These are phyloP conservation scores for Spea hammondii DNA, from an alignment of 2,797 vertebrate genomes.

Conservation along the genomic window DNA sequence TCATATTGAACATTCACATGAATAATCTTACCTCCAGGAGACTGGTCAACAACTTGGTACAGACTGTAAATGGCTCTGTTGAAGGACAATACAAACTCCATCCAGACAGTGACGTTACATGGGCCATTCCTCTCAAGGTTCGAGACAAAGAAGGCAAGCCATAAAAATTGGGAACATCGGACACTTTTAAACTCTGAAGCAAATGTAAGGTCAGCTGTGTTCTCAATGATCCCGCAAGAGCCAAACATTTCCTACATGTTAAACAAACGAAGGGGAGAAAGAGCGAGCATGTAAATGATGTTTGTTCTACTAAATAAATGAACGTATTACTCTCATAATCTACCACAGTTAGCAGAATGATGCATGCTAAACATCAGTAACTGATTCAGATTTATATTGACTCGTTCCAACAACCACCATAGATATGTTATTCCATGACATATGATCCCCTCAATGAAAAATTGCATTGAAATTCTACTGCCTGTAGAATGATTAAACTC, in stretches of 20 bases:
- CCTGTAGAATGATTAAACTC: too few relatives aligned
- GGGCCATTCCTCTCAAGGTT: constrained; percentile 84
- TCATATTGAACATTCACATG: not conserved
- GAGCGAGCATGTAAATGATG: too few relatives aligned
- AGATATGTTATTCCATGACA: too few relatives aligned
- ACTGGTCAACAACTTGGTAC: constrained; percentile 85
- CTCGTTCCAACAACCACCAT: too few relatives aligned
- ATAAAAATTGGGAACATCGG: constrained; percentile 90
- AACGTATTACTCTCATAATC: too few relatives aligned
- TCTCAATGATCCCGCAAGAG: constrained; percentile 77
- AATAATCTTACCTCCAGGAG: constrained; percentile 80
- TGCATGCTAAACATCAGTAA: too few relatives aligned
- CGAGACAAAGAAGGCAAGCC: constrained; percentile 92
- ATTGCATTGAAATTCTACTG: too few relatives aligned
- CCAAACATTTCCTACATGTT: constrained; percentile 74
- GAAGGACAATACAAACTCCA: constrained; percentile 82
- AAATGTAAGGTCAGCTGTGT: constrained; percentile 86
- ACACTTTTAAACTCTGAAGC: constrained; percentile 84
- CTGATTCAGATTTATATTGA: too few relatives aligned
- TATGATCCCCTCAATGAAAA: too few relatives aligned
- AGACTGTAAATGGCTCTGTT: constrained; percentile 74
- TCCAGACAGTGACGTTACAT: constrained; percentile 80
- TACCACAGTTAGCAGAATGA: too few relatives aligned
- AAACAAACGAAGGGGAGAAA: not conserved
- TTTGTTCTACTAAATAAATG: too few relatives aligned